Conservation (phyloP, 2,797 vertebrate species). For the Ceyx erithaca region DNA sequence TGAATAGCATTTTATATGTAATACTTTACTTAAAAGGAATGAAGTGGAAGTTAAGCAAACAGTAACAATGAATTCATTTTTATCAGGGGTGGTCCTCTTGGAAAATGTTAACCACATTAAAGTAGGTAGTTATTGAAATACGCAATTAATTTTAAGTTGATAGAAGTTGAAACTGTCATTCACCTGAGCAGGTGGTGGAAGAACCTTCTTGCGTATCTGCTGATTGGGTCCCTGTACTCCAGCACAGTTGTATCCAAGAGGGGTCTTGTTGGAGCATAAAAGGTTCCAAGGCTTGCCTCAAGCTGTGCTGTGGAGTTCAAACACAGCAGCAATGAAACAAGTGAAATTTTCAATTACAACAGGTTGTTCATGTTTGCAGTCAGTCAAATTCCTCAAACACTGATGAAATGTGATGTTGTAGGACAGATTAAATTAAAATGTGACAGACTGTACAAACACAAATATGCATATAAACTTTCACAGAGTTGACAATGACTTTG, state of each 20-base stretch:
- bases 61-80: slow-evolving; percentile 45
- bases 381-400: slow-evolving; percentile 74
- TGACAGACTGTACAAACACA: slow-evolving; percentile 76
- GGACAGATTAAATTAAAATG: slow-evolving; percentile 75
- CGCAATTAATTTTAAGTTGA: slow-evolving; percentile 76
- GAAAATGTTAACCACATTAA: slow-evolving; percentile 52
- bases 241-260: slow-evolving; percentile 87
- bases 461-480: slow-evolving; percentile 73
- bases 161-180: slow-evolving; percentile 55
- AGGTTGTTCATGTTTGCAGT: slow-evolving; percentile 76
- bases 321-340: slow-evolving; percentile 71
- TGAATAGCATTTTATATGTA: slow-evolving; percentile 53
- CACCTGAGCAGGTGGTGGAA: slow-evolving; percentile 98
- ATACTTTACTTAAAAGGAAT: slow-evolving; percentile 52
- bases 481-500: slow-evolving; percentile 73
- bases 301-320: slow-evolving; percentile 88
- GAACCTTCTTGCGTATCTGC: slow-evolving; percentile 92
- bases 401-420: slow-evolving; percentile 67
- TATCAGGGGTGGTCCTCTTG: slow-evolving; percentile 43
- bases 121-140: slow-evolving; percentile 44
- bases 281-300: slow-evolving; percentile 90
- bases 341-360: slow-evolving; percentile 73
- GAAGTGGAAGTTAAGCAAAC: slow-evolving; percentile 69
- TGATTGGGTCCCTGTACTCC: slow-evolving; percentile 90
- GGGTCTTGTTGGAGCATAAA: slow-evolving; percentile 88